These are phyloP conservation scores for Urocyon cinereoargenteus DNA, from an alignment of 2,797 vertebrate genomes.

Conservation along the genomic window DNA sequence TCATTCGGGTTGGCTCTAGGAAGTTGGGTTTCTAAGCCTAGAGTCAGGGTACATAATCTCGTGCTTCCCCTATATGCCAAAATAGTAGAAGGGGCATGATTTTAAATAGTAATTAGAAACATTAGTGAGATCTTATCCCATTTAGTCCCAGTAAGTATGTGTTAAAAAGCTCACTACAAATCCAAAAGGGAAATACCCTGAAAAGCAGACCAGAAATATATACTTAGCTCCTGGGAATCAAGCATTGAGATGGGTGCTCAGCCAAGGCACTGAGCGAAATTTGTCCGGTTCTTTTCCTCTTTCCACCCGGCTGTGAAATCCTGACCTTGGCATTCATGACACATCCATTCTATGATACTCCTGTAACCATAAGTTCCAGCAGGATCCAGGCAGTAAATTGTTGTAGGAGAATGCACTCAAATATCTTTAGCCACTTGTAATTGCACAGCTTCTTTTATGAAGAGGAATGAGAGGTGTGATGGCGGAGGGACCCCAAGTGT, in stretches of 20 bases:
- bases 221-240: constrained; percentile 35
- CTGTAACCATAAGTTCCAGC: constrained; percentile 38
- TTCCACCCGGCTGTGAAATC: constrained; percentile 12
- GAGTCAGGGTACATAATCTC: constrained; percentile 52
- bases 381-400: constrained; percentile 55
- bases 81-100: constrained; percentile 22
- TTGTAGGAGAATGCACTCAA: constrained; percentile 56
- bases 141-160: neutral
- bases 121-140: constrained; percentile 37
- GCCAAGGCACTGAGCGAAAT: constrained; percentile 9
- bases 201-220: constrained; percentile 28
- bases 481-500: neutral
- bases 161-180: constrained; percentile 61
- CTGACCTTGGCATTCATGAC: constrained; percentile 44
- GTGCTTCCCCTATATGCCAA: neutral
- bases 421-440: constrained; percentile 67
- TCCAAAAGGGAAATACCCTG: constrained; percentile 45
- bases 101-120: constrained; percentile 36
- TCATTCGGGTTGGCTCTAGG: constrained; percentile 36
- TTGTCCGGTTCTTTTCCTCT: constrained; percentile 20
- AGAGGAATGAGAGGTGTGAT: constrained; percentile 64
- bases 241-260: neutral
- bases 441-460: constrained; percentile 67
- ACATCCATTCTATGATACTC: constrained; percentile 27
- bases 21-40: constrained; percentile 63